These are phyloP conservation scores for Morus bassanus DNA, from an alignment of 2,797 vertebrate species.

Conservation along the genomic window DNA sequence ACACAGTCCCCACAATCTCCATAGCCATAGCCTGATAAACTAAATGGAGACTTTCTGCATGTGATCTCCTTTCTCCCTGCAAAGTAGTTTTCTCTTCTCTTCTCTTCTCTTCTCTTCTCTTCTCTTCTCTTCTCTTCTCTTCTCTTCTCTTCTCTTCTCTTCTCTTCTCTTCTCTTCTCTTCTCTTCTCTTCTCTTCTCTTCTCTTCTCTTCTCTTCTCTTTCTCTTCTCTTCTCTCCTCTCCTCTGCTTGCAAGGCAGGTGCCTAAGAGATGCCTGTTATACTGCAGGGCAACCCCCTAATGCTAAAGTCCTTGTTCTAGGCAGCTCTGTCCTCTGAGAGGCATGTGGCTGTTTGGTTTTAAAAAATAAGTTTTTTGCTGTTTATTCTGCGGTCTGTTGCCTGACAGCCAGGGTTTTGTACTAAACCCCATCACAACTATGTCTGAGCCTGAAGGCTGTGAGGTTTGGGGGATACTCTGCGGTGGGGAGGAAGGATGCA, in stretches of 20 bases:
- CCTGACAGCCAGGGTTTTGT: not conserved
- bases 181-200: fast-evolving
- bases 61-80: not conserved
- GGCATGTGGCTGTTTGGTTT: not conserved
- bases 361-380: not conserved
- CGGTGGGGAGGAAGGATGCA: not conserved
- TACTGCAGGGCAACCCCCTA: not conserved
- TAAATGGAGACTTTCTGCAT: not conserved
- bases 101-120: fast-evolving
- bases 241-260: too few relatives aligned
- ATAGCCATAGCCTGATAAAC: not conserved
- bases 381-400: not conserved
- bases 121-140: not conserved
- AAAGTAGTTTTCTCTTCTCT: not conserved
- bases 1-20: not conserved
- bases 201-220: not conserved
- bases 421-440: not conserved
- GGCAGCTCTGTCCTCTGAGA: not conserved
- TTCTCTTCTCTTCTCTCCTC: too few relatives aligned
- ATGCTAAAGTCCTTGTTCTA: not conserved
- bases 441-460: not conserved
- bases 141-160: too few relatives aligned
- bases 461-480: not conserved
- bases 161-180: too few relatives aligned
- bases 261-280: too few relatives aligned